A percentile compares a stretch with the other conserved stretches of the same genome.
Conservation (phyloP, 2,113 vertebrate species). For the Prionailurus viverrinus region DNA sequence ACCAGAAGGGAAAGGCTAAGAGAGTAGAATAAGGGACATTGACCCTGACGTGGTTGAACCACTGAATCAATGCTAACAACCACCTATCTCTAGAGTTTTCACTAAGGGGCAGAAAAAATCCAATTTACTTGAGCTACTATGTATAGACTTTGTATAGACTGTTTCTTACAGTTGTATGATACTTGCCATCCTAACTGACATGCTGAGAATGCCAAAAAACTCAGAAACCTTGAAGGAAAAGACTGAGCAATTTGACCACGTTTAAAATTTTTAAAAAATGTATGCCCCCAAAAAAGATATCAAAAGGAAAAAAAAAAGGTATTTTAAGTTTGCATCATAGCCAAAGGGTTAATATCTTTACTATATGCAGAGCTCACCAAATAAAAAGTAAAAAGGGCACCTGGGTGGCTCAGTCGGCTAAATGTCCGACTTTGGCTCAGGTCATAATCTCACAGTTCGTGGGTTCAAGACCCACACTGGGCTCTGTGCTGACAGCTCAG, state of each 20-base stretch:
- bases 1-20: not conserved
- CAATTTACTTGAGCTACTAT: not conserved
- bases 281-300: not conserved
- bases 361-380: not conserved
- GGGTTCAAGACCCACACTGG: no score
- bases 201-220: not conserved
- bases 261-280: not conserved
- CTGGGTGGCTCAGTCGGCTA: no score
- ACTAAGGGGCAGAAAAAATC: not conserved
- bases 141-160: conserved; percentile 10
- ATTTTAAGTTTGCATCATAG: not conserved
- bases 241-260: not conserved
- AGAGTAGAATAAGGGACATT: not conserved
- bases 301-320: not conserved
- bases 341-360: not conserved
- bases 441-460: no score
- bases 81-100: not conserved
- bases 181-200: not conserved
- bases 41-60: not conserved
- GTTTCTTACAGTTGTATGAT: not conserved
- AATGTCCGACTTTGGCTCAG: no score
- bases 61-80: not conserved
- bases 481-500: no score
- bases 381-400: not conserved
- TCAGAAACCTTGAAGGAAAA: conserved; percentile 4